phyloP scores from a whole-genome alignment of 2,113 vertebrate species.

The Muntiacus reevesi region DNA sequence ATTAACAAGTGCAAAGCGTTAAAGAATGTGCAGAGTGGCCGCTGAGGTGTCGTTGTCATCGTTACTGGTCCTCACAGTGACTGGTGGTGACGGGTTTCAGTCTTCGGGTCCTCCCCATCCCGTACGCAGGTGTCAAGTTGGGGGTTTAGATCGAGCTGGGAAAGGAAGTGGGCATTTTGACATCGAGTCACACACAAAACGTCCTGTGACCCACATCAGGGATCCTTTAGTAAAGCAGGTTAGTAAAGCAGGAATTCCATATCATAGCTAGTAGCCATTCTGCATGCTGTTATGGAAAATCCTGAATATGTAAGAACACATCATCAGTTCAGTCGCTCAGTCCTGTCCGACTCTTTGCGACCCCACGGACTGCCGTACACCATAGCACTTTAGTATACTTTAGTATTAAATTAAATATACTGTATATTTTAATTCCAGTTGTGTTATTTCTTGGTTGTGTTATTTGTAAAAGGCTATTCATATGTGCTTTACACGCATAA shows the following conservation, averaged over 20 bases:
- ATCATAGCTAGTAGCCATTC: neutral
- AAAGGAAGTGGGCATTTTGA: neutral
- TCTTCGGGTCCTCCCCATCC: neutral
- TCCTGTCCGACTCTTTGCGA: neutral
- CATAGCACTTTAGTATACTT: neutral
- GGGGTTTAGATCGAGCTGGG: neutral
- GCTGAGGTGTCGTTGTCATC: neutral
- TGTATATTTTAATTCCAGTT: neutral
- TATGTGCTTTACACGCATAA: neutral
- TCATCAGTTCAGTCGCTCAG: neutral
- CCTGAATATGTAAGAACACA: neutral
- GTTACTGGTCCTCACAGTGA: neutral
- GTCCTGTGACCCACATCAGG: neutral
- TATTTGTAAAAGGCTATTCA: neutral
- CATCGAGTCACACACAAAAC: neutral
- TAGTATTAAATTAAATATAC: neutral
- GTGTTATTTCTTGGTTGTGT: neutral
- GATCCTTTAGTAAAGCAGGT: neutral
- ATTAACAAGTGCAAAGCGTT: neutral
- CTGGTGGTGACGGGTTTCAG: too few relatives aligned
- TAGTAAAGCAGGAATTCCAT: neutral
- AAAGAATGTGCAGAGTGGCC: neutral
- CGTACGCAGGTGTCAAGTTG: too few relatives aligned
- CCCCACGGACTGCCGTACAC: neutral
- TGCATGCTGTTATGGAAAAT: conserved; percentile 4